Conservation (phyloP, 2,797 vertebrate genomes). For the Eidolon dupreanum region DNA sequence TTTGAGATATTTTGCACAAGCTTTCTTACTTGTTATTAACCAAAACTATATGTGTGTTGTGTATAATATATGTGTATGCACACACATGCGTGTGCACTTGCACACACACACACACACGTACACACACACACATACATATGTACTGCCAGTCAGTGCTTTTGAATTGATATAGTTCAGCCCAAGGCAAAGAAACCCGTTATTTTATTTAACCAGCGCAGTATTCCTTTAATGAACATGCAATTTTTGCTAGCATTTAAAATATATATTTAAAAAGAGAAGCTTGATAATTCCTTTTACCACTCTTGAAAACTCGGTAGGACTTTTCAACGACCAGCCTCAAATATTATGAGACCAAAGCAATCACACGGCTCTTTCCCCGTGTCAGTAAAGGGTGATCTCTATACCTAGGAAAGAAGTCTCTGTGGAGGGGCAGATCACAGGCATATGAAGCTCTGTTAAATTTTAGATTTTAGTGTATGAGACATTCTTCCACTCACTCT, state of each 20-base stretch:
- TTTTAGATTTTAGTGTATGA: neutral
- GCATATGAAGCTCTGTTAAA: neutral
- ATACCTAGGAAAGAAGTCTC: neutral
- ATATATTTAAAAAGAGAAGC: neutral
- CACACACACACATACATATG: neutral
- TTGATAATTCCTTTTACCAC: neutral
- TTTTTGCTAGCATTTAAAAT: neutral
- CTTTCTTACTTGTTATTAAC: neutral
- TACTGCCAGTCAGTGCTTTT: neutral
- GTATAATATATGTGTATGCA: no score
- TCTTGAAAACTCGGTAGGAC: neutral
- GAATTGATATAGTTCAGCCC: neutral
- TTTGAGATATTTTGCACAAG: neutral
- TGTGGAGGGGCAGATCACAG: neutral
- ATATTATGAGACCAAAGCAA: neutral
- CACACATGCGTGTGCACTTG: accelerated
- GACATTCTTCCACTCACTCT: neutral
- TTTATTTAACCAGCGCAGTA: neutral
- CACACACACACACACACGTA: neutral
- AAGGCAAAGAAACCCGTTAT: neutral
- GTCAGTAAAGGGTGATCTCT: neutral
- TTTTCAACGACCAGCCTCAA: neutral
- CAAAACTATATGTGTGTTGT: neutral
- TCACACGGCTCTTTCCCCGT: neutral
- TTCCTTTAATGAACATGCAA: neutral